Evolutionary conservation across 2,797 vertebrate genomes (phyloP).

Genomic region (Leptodactylus fallax): DNA sequence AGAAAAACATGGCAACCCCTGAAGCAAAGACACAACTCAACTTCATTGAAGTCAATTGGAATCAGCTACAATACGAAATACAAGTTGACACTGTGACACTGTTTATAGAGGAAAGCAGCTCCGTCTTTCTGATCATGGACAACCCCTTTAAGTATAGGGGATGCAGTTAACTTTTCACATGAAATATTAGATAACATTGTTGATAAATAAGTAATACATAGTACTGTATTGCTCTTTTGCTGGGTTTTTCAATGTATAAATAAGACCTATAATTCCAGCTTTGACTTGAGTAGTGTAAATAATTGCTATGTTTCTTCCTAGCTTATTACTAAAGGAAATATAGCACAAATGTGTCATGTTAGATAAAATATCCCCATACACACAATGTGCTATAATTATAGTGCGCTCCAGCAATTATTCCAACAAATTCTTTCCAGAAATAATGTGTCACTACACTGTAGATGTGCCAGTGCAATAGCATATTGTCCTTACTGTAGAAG

Average conservation of each 20-base stretch:
- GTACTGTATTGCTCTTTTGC: neutral
- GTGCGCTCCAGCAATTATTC: neutral
- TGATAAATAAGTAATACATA: neutral
- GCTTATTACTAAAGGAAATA: neutral
- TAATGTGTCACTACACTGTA: neutral
- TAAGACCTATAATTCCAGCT: neutral
- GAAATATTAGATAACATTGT: neutral
- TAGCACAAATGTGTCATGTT: conserved; percentile 11
- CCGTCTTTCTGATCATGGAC: too few species aligned
- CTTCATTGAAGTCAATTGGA: too few species aligned
- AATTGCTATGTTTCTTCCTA: neutral
- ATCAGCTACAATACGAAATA: too few species aligned
- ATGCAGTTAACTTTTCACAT: neutral
- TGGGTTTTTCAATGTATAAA: neutral
- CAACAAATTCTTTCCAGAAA: neutral
- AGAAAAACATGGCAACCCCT: too few species aligned
- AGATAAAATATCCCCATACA: neutral
- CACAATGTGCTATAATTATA: neutral
- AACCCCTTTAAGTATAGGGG: too few species aligned
- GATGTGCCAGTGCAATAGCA: neutral
- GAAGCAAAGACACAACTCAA: too few species aligned
- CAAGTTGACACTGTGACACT: too few species aligned
- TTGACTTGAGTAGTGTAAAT: neutral
- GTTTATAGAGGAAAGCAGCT: too few species aligned
- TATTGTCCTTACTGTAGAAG: neutral